Percentiles rank a stretch among this genome's conserved stretches.
These are phyloP conservation scores for Chrysopa pallens DNA, from an alignment of 1,140 invertebrate species.

Conservation along the genomic window DNA sequence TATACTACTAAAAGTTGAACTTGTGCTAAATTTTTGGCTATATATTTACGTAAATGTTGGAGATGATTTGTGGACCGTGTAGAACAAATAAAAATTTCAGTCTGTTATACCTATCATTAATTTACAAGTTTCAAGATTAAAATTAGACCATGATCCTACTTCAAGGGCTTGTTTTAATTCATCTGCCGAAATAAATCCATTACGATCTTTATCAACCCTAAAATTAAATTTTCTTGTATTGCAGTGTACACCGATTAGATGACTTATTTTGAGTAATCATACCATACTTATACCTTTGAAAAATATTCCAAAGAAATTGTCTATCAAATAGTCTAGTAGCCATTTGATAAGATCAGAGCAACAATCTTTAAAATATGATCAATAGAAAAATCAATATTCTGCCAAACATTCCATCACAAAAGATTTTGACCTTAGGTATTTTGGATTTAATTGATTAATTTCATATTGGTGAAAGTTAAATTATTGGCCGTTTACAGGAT, in stretches of 20 bases:
- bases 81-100: too few species aligned
- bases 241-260: neutral
- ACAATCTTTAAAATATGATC: neutral
- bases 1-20: too few species aligned
- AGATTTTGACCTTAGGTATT: neutral
- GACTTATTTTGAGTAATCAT: conserved; percentile 3
- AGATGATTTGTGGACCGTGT: too few species aligned
- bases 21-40: too few species aligned
- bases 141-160: conserved; percentile 95
- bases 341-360: conserved; percentile 18
- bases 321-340: conserved; percentile 41
- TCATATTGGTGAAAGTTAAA: too few species aligned
- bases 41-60: too few species aligned
- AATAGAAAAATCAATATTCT: neutral
- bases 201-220: conserved; percentile 83
- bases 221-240: conserved; percentile 14
- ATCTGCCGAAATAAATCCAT: conserved; percentile 77
- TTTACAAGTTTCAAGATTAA: conserved; percentile 92
- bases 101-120: conserved; percentile 70
- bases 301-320: conserved; percentile 64
- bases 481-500: too few species aligned
- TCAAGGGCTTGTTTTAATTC: conserved; percentile 86
- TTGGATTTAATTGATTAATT: too few species aligned
- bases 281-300: conserved; percentile 43
- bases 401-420: neutral